Percentiles rank a stretch among this genome's conserved stretches.
These are phyloP conservation scores for Bemisia tabaci DNA, from an alignment of 1,140 invertebrate genomes.

Conservation along the genomic window DNA sequence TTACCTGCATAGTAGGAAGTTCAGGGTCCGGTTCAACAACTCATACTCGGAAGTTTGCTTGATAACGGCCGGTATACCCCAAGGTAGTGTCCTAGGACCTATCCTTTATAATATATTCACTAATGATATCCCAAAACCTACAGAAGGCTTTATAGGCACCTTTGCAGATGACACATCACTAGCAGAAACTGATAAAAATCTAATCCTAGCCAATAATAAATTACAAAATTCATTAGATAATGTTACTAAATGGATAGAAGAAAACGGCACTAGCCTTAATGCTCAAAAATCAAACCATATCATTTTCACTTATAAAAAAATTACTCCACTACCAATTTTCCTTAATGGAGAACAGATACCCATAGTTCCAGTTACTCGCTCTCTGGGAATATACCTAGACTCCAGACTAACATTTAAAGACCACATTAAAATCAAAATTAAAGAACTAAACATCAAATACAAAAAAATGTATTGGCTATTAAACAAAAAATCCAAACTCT, in stretches of 20 bases:
- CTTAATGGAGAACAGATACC: not conserved
- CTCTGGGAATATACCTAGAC: conserved; percentile 6
- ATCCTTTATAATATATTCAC: no score
- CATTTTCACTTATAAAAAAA: not conserved
- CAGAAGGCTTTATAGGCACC: no score
- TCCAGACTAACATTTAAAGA: not conserved
- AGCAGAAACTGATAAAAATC: no score
- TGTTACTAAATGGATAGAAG: not conserved
- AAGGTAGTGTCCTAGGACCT: no score
- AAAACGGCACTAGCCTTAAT: not conserved
- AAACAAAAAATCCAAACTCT: no score
- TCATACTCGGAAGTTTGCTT: no score
- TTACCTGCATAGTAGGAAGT: no score
- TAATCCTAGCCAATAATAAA: not conserved
- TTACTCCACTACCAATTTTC: not conserved
- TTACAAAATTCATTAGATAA: not conserved
- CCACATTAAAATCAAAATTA: conserved; percentile 3
- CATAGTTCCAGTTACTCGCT: not conserved
- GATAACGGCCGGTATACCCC: no score
- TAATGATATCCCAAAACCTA: no score
- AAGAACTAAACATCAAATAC: not conserved
- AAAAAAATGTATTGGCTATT: no score
- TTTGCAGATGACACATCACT: no score
- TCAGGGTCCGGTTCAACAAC: no score
- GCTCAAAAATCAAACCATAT: not conserved